Evolutionary conservation across 2,888 invertebrate species (phyloP).

Genomic region (Charanyca ferruginea): DNA sequence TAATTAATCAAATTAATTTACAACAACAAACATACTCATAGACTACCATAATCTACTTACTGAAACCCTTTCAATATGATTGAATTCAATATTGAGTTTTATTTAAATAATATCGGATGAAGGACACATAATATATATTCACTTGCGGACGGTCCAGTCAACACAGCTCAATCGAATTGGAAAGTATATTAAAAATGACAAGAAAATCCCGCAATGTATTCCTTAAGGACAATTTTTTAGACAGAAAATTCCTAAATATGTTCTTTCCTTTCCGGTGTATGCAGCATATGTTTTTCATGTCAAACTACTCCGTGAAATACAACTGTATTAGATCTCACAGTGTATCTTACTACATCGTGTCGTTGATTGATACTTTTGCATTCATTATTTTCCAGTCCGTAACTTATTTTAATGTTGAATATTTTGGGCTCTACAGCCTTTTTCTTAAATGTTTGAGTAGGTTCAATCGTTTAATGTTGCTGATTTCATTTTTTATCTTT

Average conservation of each 20-base stretch:
- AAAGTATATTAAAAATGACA: background rate
- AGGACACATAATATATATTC: no score
- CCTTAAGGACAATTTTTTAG: conserved; percentile 10
- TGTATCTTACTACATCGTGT: conserved; percentile 5
- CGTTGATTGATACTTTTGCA: background rate
- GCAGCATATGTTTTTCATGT: conserved; percentile 19
- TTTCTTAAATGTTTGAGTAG: background rate
- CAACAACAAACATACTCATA: no score
- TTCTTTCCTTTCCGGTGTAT: conserved; percentile 16
- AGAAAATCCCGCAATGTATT: background rate
- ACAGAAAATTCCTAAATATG: conserved; percentile 22
- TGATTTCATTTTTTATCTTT: background rate
- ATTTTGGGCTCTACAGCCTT: background rate
- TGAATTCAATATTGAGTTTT: background rate
- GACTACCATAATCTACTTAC: background rate
- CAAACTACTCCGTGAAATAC: conserved; percentile 17
- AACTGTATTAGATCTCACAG: conserved; percentile 29
- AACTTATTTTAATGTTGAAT: background rate
- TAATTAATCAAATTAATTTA: background rate
- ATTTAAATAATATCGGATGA: background rate
- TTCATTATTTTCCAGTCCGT: background rate
- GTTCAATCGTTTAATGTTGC: background rate
- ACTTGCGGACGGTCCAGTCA: background rate
- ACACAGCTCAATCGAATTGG: background rate
- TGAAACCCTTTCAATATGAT: background rate